phyloP scores from a whole-genome alignment of 2,888 invertebrate genomes.

The Cephus rjabovi region DNA sequence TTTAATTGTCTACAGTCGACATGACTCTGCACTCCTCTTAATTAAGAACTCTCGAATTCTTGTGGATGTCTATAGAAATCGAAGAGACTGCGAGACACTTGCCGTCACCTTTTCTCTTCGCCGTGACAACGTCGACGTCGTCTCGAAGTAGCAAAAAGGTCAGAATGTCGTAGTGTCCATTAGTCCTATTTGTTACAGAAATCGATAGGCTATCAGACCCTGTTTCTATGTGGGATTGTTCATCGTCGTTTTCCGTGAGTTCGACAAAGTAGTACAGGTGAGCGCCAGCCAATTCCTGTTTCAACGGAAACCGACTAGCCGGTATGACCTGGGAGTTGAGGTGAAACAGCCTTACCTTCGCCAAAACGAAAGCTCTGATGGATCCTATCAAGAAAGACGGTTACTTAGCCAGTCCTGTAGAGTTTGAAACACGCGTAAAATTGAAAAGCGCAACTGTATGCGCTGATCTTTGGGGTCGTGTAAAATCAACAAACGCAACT shows the following conservation, averaged over 20 bases:
- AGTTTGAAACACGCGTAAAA: no score
- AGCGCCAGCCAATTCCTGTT: no score
- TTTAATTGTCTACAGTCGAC: constrained; percentile 19
- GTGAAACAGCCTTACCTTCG: no score
- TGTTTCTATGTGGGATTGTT: not conserved
- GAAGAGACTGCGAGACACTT: not conserved
- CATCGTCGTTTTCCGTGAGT: not conserved
- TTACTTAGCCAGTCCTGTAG: no score
- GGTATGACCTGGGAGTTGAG: no score
- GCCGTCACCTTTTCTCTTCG: constrained; percentile 5
- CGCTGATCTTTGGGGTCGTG: no score
- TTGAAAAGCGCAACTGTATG: no score
- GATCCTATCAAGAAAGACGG: no score
- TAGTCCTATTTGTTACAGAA: not conserved
- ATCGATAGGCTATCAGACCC: not conserved
- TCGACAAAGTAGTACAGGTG: not conserved
- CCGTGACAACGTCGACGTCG: constrained; percentile 3
- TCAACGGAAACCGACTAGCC: no score
- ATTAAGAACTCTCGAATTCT: constrained; percentile 41
- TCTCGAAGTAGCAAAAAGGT: constrained; percentile 6
- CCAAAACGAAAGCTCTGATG: no score
- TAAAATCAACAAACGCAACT: no score
- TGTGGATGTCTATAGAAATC: constrained; percentile 12
- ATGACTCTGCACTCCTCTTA: constrained; percentile 50
- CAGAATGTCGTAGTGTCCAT: not conserved